Evolutionary conservation across 1,140 invertebrate genomes (phyloP).

Genomic region (Lepidotrigona ventralis): DNA sequence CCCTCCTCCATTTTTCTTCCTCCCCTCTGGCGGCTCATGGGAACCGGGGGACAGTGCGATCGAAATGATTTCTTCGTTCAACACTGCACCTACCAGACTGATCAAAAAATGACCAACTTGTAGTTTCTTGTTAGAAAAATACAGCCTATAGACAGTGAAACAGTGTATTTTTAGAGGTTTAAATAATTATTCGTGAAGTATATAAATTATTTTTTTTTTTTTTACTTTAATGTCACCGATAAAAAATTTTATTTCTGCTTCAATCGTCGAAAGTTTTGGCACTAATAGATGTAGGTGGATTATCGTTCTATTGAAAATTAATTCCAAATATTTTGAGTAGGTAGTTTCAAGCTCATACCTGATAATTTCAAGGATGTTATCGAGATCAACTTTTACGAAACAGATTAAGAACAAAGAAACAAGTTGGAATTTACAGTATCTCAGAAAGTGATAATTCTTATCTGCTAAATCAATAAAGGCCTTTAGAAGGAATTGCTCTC

Average conservation of each 20-base stretch:
- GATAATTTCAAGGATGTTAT: neutral
- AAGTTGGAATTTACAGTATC: neutral
- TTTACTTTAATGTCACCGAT: no score
- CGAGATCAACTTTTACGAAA: neutral
- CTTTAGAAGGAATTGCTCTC: neutral
- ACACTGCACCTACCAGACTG: neutral
- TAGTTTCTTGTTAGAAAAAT: no score
- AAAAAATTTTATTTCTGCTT: no score
- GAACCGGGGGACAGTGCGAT: conserved; percentile 34
- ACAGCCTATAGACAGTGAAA: no score
- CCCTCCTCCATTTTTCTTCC: conserved; percentile 40
- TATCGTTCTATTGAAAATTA: no score
- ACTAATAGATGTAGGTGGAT: no score
- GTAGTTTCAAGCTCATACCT: neutral
- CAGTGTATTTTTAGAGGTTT: neutral
- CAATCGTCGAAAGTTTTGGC: no score
- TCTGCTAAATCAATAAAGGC: neutral
- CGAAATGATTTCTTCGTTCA: neutral
- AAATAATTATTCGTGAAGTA: no score
- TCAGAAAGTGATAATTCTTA: neutral
- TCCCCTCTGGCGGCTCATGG: conserved; percentile 33
- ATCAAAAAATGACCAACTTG: no score
- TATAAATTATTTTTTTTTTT: no score
- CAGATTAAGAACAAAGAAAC: no score
- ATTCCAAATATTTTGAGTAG: no score